These are phyloP conservation scores for Triplophysa tibetana DNA, from an alignment of 2,113 vertebrate species.

Conservation along the genomic window DNA sequence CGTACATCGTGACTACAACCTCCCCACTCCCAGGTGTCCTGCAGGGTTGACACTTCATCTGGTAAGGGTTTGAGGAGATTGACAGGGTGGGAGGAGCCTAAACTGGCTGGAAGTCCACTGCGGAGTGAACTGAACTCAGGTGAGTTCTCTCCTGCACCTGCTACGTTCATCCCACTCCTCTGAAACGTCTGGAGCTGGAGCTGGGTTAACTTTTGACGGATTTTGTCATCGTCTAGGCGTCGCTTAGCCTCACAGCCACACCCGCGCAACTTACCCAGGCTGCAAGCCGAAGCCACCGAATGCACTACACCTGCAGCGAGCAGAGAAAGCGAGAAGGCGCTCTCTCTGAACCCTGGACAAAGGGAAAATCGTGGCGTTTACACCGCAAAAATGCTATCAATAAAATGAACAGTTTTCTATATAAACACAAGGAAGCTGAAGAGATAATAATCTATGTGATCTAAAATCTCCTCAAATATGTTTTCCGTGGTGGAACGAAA, in stretches of 20 bases:
- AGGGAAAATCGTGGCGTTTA: not conserved
- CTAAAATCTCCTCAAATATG: conserved; percentile 31
- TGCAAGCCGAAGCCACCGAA: conserved; percentile 89
- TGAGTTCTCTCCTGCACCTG: conserved; percentile 58
- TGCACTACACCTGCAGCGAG: conserved; percentile 91
- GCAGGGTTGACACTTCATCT: conserved; percentile 76
- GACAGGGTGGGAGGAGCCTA: conserved; percentile 67
- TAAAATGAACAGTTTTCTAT: not conserved
- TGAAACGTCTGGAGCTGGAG: conserved; percentile 85
- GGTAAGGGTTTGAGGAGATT: conserved; percentile 75
- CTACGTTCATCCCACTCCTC: conserved; percentile 69
- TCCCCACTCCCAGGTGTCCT: conserved; percentile 94
- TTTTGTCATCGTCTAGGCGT: conserved; percentile 81
- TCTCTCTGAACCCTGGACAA: conserved; percentile 85
- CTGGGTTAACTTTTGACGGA: conserved; percentile 84
- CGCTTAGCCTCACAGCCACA: conserved; percentile 86
- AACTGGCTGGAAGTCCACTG: conserved; percentile 67
- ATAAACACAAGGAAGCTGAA: not conserved
- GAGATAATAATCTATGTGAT: conserved; percentile 28
- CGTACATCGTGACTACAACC: conserved; percentile 87
- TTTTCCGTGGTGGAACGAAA: not conserved
- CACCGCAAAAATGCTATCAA: not conserved
- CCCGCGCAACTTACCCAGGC: conserved; percentile 86
- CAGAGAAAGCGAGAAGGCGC: conserved; percentile 89
- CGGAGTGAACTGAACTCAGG: conserved; percentile 66